These are phyloP conservation scores for Pseudomyrmex dendroicus DNA, from an alignment of 1,140 invertebrate species.

Conservation along the genomic window DNA sequence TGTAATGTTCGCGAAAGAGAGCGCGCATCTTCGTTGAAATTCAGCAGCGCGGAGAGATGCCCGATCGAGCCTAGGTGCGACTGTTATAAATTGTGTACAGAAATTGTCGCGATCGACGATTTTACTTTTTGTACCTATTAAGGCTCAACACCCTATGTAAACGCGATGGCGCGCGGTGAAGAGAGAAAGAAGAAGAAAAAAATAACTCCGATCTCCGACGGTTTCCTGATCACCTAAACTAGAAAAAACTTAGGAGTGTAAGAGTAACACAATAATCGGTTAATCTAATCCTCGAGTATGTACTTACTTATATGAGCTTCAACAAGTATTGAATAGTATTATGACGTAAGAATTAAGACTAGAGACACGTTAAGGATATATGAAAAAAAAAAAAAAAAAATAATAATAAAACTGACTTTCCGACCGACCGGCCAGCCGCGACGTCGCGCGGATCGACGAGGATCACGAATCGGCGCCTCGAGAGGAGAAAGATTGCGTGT, in stretches of 20 bases:
- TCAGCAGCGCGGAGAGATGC: slow-evolving; percentile 11
- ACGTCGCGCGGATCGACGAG: slow-evolving; percentile 37
- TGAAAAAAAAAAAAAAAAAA: no score
- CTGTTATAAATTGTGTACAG: slow-evolving; percentile 71
- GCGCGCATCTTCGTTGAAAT: slow-evolving; percentile 12
- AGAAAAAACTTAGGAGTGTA: slow-evolving; percentile 48
- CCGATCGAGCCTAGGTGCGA: slow-evolving; percentile 64
- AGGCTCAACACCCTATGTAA: slow-evolving; percentile 63
- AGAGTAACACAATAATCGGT: slow-evolving; percentile 78
- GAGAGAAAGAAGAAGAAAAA: not conserved
- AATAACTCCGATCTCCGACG: slow-evolving; percentile 7
- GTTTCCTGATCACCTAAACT: no score
- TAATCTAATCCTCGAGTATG: slow-evolving; percentile 82
- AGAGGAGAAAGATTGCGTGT: not conserved
- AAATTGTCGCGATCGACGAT: slow-evolving; percentile 72
- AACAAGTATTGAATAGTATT: slow-evolving; percentile 85
- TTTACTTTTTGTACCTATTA: slow-evolving; percentile 81
- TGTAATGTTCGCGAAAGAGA: slow-evolving; percentile 26
- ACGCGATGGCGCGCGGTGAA: slow-evolving; percentile 13
- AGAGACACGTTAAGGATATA: slow-evolving; percentile 31
- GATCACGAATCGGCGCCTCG: not conserved
- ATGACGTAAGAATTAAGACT: slow-evolving; percentile 73
- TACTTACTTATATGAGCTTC: slow-evolving; percentile 84
- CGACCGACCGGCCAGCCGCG: slow-evolving; percentile 12
- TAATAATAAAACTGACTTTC: not conserved